Base-by-base conservation (phyloP, 2,888 invertebrate species). In the Ethmia dodecea region DNA sequence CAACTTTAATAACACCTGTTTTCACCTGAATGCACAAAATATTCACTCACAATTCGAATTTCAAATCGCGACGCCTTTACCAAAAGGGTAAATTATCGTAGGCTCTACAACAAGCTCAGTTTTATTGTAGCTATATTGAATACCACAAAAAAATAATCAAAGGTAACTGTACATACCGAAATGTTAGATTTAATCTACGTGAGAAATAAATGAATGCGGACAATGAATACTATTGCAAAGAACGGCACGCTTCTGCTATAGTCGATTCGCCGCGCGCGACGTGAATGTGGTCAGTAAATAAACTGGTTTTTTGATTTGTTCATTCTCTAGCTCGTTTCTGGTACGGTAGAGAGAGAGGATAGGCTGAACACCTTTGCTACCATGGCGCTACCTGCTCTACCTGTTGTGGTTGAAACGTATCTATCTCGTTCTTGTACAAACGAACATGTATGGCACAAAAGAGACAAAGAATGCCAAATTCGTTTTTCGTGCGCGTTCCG, bases 261-360 rank as follows among this genome's bases (percentile, higher is more conserved):
- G n/a, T n/a, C n/a, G n/a, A n/a, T n/a, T n/a, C 38, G 40, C 55
- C 58, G 54, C 63, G 60, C 60, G 57, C 61, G 46, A 37, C 37
- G 31, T 50, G 53, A 49, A 54, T 55, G 64, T 66, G 61, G 54
- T 77, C 80, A 64, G 80, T 80, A 80, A 76, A 74, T 75, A 80
- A 80, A 81, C 81, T 77, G 80, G 81, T 81, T 83, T 79, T 80
- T 77, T 74, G 61, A 71, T n/a, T n/a, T n/a, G n/a, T n/a, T n/a
- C n/a, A n/a, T n/a, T n/a, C n/a, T n/a, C n/a, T n/a, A n/a, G n/a
- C n/a, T n/a, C n/a, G n/a, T n/a, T n/a, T n/a, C n/a, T n/a, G n/a
- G n/a, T n/a, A n/a, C n/a, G n/a, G n/a, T n/a, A n/a, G n/a, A n/a
- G n/a, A n/a, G n/a, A n/a, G n/a, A n/a, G n/a, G n/a, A n/a, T n/a